A percentile compares a stretch with the other conserved stretches of the same genome.
These are phyloP conservation scores for Pterocles burchelli DNA, from an alignment of 2,113 vertebrate species.

Conservation along the genomic window DNA sequence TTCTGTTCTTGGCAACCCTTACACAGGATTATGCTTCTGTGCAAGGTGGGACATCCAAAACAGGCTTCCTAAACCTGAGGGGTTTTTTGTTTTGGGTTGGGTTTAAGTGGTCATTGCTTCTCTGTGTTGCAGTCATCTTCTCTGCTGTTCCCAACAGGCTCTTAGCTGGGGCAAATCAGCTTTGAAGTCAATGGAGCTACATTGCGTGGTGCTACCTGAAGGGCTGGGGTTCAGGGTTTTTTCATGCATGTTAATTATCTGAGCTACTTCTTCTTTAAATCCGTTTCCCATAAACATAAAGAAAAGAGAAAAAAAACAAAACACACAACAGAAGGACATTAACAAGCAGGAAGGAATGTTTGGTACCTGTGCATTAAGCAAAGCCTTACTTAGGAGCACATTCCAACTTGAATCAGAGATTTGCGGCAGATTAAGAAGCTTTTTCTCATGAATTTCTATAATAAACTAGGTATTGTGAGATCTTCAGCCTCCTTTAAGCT, in stretches of 20 bases:
- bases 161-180: neutral
- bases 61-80: neutral
- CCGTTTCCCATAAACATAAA: neutral
- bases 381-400: neutral
- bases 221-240: neutral
- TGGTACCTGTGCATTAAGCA: neutral
- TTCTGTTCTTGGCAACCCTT: neutral
- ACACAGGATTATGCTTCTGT: neutral
- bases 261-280: neutral
- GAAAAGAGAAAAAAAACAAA: neutral
- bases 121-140: neutral
- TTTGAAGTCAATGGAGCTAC: neutral
- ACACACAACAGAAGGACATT: neutral
- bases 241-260: neutral
- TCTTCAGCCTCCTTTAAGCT: neutral
- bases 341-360: neutral
- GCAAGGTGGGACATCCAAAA: neutral
- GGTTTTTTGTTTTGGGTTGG: neutral
- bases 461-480: neutral
- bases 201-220: neutral
- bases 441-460: neutral
- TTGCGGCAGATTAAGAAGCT: neutral
- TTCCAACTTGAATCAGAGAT: neutral
- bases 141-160: neutral
- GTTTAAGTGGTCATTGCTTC: neutral